phyloP scores from a whole-genome alignment of 2,113 vertebrate genomes.

The Cercopithecus mona region DNA sequence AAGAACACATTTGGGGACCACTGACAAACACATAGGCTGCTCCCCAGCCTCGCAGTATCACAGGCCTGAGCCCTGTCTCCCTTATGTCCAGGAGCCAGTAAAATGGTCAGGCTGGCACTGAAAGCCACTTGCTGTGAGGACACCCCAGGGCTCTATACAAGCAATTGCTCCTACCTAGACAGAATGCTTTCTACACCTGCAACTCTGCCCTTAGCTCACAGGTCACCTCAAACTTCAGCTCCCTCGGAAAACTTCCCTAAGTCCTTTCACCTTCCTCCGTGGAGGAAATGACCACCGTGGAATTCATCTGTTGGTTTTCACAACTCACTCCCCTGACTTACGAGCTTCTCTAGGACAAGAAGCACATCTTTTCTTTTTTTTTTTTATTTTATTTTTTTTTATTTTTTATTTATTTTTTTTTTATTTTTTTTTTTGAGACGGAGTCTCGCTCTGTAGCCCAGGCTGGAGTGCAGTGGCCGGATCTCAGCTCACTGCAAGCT shows the following conservation, averaged over 20 bases:
- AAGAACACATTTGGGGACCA: not conserved
- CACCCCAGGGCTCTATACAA: not conserved
- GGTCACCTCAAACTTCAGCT: not conserved
- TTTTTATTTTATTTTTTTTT: too few species aligned
- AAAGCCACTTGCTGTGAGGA: not conserved
- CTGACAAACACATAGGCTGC: not conserved
- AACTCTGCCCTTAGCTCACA: not conserved
- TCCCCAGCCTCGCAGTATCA: not conserved
- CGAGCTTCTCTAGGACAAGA: not conserved
- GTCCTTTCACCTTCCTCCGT: not conserved
- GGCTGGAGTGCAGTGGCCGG: too few species aligned
- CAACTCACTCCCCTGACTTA: accelerated
- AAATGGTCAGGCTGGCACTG: not conserved
- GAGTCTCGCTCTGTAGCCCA: too few species aligned
- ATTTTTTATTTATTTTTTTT: too few species aligned
- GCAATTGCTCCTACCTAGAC: not conserved
- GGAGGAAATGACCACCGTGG: not conserved
- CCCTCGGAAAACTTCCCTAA: not conserved
- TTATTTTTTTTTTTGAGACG: too few species aligned
- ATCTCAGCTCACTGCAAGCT: too few species aligned
- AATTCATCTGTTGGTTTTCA: not conserved
- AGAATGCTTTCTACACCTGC: not conserved
- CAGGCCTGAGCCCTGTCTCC: not conserved
- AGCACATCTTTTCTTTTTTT: not conserved
- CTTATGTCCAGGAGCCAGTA: not conserved